Percentiles rank a stretch among this genome's conserved stretches.
These are phyloP conservation scores for Peromyscus leucopus DNA, from an alignment of 2,113 vertebrate genomes.

Conservation along the genomic window DNA sequence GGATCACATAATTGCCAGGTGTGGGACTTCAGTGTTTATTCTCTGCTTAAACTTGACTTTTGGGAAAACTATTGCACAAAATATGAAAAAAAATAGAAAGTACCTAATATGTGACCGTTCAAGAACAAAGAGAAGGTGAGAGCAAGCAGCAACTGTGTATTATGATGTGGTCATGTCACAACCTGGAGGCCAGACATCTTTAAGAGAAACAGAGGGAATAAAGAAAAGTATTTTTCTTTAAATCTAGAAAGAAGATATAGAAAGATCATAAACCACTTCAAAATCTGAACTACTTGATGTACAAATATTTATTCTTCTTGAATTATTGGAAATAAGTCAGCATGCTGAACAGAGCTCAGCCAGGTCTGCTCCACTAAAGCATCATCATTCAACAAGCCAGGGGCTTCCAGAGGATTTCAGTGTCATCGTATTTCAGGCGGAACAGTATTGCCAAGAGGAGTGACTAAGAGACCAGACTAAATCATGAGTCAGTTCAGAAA, in stretches of 20 bases:
- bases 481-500: conserved; percentile 43
- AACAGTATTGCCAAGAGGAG: conserved; percentile 4
- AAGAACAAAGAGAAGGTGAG: not conserved
- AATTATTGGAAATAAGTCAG: conserved; percentile 5
- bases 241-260: not conserved
- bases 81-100: not conserved
- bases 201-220: not conserved
- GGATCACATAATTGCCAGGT: not conserved
- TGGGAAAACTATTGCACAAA: not conserved
- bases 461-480: conserved; percentile 48
- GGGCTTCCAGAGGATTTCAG: conserved; percentile 3
- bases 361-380: not conserved
- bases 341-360: not conserved
- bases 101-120: not conserved
- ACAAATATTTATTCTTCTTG: conserved; percentile 42
- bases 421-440: conserved; percentile 48
- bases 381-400: conserved; percentile 3
- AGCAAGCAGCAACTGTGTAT: not conserved
- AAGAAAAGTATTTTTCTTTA: not conserved
- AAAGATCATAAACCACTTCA: conserved; percentile 2
- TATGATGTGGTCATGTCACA: not conserved
- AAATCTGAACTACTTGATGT: conserved; percentile 16
- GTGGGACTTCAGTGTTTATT: conserved; percentile 6
- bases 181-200: not conserved
- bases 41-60: conserved; percentile 59